phyloP scores from a whole-genome alignment of 1,140 invertebrate species.

The Diachasmimorpha longicaudata region DNA sequence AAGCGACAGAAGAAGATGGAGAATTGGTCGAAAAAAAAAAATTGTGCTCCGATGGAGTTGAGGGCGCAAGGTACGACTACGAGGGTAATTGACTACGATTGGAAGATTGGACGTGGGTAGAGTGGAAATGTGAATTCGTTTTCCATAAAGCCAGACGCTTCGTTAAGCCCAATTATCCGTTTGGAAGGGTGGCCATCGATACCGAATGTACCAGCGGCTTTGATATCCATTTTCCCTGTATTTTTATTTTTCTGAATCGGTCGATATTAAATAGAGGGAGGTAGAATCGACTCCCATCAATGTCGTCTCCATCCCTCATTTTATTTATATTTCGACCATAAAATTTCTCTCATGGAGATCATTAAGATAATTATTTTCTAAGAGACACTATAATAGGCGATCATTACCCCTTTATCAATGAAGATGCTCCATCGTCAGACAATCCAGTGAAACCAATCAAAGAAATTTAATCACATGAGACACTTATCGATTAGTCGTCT shows the following conservation, averaged over 20 bases:
- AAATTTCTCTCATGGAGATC: not conserved
- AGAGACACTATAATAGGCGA: not conserved
- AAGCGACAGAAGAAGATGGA: not conserved
- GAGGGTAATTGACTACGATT: slow-evolving; percentile 63
- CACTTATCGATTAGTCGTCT: no score
- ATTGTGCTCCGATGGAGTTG: slow-evolving; percentile 27
- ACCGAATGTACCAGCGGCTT: not conserved
- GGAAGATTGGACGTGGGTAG: slow-evolving; percentile 62
- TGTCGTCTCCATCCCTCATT: not conserved
- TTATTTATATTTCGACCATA: not conserved
- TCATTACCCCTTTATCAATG: not conserved
- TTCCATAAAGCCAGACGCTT: slow-evolving; percentile 50
- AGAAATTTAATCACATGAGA: not conserved
- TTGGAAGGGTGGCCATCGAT: slow-evolving; percentile 26
- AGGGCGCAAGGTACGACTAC: slow-evolving; percentile 49
- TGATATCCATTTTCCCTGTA: slow-evolving; percentile 1
- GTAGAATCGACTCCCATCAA: not conserved
- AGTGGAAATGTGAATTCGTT: slow-evolving; percentile 45
- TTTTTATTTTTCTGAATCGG: not conserved
- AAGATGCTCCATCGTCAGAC: not conserved
- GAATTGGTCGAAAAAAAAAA: not conserved
- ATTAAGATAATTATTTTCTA: not conserved
- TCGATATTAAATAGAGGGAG: not conserved
- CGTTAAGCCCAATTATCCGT: slow-evolving; percentile 56
- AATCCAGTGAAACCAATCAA: not conserved